Conservation (phyloP, 2,113 vertebrate genomes). For the Raja brachyura region DNA sequence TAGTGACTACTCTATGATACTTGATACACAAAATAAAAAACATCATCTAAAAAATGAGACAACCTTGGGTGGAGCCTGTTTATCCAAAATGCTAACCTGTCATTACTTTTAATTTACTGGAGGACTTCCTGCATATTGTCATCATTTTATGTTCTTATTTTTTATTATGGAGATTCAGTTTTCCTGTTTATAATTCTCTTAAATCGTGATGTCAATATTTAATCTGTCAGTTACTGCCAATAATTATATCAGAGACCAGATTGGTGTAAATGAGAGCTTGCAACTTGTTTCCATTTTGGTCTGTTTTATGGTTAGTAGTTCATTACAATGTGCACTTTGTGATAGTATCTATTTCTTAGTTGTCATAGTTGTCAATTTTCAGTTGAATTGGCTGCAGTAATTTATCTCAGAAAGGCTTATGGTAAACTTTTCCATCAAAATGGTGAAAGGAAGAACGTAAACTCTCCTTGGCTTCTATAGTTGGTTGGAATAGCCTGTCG, state of each 20-base stretch:
- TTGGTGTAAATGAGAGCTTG: neutral
- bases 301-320: neutral
- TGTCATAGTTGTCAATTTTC: neutral
- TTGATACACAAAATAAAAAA: neutral
- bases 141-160: neutral
- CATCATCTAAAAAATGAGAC: neutral
- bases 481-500: neutral
- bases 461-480: neutral
- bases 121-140: neutral
- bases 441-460: neutral
- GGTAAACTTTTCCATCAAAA: neutral
- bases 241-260: neutral
- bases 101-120: neutral
- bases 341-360: neutral
- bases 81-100: neutral
- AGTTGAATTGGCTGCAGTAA: constrained; percentile 7
- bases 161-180: neutral
- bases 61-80: neutral
- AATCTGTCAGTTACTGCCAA: neutral
- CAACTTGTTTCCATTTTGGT: neutral
- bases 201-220: no score
- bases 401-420: neutral
- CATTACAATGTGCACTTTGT: neutral
- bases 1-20: neutral
- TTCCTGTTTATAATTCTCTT: neutral